These are phyloP conservation scores for Spodoptera exigua DNA, from an alignment of 2,888 invertebrate genomes.

Conservation along the genomic window DNA sequence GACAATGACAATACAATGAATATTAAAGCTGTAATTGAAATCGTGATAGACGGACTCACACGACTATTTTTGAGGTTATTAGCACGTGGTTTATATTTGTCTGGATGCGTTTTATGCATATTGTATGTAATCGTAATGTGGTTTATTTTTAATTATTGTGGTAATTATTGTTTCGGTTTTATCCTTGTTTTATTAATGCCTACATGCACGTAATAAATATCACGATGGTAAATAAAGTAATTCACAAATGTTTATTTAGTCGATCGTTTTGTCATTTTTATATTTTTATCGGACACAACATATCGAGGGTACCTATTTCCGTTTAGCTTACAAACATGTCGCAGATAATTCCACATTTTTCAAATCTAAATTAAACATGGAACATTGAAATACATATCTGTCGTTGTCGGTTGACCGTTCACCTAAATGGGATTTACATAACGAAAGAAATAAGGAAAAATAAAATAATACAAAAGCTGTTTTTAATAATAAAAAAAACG, in stretches of 20 bases:
- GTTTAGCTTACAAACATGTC: slow-evolving; percentile 16
- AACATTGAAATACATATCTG: slow-evolving; percentile 14
- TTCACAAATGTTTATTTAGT: no score
- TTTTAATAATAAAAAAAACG: slow-evolving; percentile 55
- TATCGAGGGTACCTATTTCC: slow-evolving; percentile 28
- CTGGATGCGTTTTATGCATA: background rate
- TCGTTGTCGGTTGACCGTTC: background rate
- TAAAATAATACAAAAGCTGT: slow-evolving; percentile 11
- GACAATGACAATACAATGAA: slow-evolving; percentile 36
- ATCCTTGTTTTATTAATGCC: no score
- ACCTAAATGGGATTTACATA: slow-evolving; percentile 23
- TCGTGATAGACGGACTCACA: slow-evolving; percentile 25
- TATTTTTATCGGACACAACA: slow-evolving; percentile 33
- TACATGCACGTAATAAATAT: no score
- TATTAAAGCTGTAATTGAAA: slow-evolving; percentile 40
- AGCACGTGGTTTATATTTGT: slow-evolving; percentile 20
- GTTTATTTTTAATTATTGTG: no score
- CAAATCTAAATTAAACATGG: slow-evolving; percentile 15
- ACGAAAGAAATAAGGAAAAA: slow-evolving; percentile 42
- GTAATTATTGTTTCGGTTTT: no score
- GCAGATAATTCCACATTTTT: slow-evolving; percentile 4
- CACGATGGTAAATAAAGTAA: no score
- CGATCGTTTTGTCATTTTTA: slow-evolving; percentile 3
- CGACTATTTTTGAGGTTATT: slow-evolving; percentile 28
- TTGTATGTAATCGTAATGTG: no score